Base-by-base conservation (phyloP, 2,797 vertebrate species). In the Lepilemur septentrionalis region DNA sequence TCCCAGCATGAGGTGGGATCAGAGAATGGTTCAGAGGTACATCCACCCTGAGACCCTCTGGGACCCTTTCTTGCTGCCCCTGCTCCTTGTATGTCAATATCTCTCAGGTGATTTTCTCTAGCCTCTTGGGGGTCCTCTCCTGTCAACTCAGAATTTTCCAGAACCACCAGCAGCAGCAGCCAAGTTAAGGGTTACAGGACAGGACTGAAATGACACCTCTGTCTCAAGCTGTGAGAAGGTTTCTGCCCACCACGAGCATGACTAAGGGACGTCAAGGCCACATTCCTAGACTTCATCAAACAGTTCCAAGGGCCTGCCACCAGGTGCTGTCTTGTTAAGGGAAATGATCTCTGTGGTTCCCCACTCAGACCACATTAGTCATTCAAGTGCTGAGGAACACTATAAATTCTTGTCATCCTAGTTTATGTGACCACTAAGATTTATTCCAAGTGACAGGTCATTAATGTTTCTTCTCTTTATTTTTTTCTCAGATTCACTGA, bases 371-470 rank as follows among this genome's bases (percentile, higher is more conserved):
- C 96, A 85, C 96, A 98, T 98, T 98, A 90, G 73, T 97, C 98
- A 98, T 98, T 98, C 92, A 97, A 46, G 97, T 97, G 96, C 80
- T 97, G 96, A 96, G 50, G 94, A 81, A 61, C 84, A 41, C 95
- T 91, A 97, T 98, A 98, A 98, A 98, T 98, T 95, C 95, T 95
- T 98, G 97, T 97, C 97, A 93, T 96, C 70, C 94, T 89, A 32
- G 96, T 98, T 98, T 98, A 98, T 97, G 85, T 0, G 86, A 94
- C 96, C 41, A 41, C 91, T 78, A 97, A 98, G 97, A 99, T 99
- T 99, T 99, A 99, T 98, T 97, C 97, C 96, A 97, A 95, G 95
- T 59, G 97, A 97, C 98, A 97, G 97, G 97, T 98, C 98, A 97
- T 98, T 98, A 98, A 98, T 94, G 96, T 97, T 94, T 98, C 98